A percentile compares a stretch with the other conserved stretches of the same genome.
These are phyloP conservation scores for Plagodis dolabraria DNA, from an alignment of 2,888 invertebrate genomes.

Conservation along the genomic window DNA sequence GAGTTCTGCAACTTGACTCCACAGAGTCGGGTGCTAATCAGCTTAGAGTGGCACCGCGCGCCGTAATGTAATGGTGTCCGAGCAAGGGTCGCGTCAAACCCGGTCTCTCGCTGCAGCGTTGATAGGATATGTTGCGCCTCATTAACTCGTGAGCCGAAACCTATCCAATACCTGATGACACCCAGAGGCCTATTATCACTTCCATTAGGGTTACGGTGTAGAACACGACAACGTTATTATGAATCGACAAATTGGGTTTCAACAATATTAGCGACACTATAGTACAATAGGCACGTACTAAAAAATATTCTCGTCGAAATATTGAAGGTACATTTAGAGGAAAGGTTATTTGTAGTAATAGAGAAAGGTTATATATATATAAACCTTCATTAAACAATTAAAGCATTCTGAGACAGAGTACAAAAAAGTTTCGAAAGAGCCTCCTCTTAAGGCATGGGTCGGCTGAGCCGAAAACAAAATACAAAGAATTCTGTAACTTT, in stretches of 20 bases:
- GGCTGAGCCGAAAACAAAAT: slow-evolving; percentile 57
- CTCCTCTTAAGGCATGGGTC: slow-evolving; percentile 19
- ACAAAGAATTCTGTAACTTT: slow-evolving; percentile 77
- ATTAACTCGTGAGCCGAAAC: slow-evolving; percentile 63
- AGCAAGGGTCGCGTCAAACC: slow-evolving; percentile 47
- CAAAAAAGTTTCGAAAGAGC: slow-evolving; percentile 53
- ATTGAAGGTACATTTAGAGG: too few species aligned
- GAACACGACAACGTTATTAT: slow-evolving; percentile 1
- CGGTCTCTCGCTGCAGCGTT: slow-evolving; percentile 38
- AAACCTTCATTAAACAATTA: slow-evolving; percentile 38
- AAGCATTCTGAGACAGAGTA: slow-evolving; percentile 56
- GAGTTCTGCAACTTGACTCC: slow-evolving; percentile 46
- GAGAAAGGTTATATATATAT: too few species aligned
- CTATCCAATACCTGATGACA: slow-evolving; percentile 58
- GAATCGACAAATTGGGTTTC: slow-evolving; percentile 5
- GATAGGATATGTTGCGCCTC: slow-evolving; percentile 66
- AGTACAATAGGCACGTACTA: too few species aligned
- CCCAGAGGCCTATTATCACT: slow-evolving; percentile 44
- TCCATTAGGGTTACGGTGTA: slow-evolving; percentile 40
- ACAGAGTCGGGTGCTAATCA: slow-evolving; percentile 43
- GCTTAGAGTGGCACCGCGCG: slow-evolving; percentile 47
- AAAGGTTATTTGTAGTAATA: too few species aligned
- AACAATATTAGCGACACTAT: slow-evolving; percentile 2
- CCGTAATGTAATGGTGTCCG: slow-evolving; percentile 47
- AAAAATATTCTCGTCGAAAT: too few species aligned